phyloP scores from a whole-genome alignment of 2,113 vertebrate genomes.

The Psettodes erumei region DNA sequence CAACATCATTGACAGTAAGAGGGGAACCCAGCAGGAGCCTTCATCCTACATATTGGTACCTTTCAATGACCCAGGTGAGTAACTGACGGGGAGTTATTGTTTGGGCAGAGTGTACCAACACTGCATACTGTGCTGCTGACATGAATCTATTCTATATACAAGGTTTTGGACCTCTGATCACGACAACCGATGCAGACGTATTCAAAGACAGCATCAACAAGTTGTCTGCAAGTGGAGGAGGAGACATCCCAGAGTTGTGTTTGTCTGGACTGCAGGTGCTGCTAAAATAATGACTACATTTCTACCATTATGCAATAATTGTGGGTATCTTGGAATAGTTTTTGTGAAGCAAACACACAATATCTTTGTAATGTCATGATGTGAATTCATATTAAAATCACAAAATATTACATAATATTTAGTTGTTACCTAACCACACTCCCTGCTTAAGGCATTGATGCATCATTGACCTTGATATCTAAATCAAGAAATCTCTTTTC shows the following conservation, averaged over 20 bases:
- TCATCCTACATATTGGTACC: conserved; percentile 77
- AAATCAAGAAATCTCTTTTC: not conserved
- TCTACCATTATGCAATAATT: not conserved
- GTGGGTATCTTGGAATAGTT: not conserved
- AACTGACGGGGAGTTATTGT: not conserved
- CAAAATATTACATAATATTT: not conserved
- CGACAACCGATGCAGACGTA: conserved; percentile 66
- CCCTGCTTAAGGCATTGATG: not conserved
- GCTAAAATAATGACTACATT: not conserved
- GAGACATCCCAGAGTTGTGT: conserved; percentile 71
- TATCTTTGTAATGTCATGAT: not conserved
- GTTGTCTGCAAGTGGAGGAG: conserved; percentile 63
- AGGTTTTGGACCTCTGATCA: conserved; percentile 72
- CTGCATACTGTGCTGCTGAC: no score
- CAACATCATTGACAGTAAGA: conserved; percentile 70
- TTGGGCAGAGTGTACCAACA: not conserved
- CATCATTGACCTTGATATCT: not conserved
- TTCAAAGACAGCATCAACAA: conserved; percentile 71
- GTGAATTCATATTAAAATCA: not conserved
- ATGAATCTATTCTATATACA: conserved; percentile 45
- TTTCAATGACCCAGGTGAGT: conserved; percentile 78
- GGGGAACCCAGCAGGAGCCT: conserved; percentile 65
- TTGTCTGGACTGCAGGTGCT: conserved; percentile 77
- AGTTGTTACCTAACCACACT: not conserved
- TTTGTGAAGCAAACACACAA: not conserved